These are phyloP conservation scores for Lasioglossum leucozonium DNA, from an alignment of 2,888 invertebrate genomes.

Conservation along the genomic window DNA sequence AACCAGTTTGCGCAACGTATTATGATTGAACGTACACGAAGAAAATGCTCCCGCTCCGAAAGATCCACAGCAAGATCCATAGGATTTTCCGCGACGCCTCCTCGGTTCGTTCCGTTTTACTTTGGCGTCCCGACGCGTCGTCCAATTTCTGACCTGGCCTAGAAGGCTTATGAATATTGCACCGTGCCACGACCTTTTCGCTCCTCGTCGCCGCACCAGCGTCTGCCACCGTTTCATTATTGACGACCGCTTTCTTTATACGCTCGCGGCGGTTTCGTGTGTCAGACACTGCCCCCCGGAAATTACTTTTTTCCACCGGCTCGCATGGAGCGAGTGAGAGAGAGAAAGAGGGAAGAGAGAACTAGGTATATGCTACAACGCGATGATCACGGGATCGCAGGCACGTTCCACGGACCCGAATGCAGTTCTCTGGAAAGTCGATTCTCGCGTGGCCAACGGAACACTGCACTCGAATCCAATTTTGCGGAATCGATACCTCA, in stretches of 20 bases:
- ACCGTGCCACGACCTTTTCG: constrained; percentile 50
- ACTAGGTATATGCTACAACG: not conserved
- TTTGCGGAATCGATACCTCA: not conserved
- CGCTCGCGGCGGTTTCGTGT: constrained; percentile 22
- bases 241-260: constrained; percentile 41
- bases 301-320: constrained; percentile 27
- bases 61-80: not conserved
- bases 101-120: constrained; percentile 30
- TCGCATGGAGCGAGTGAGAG: not conserved
- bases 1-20: not conserved
- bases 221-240: constrained; percentile 53
- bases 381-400: not conserved
- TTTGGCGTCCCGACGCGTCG: constrained; percentile 27
- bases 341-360: not conserved
- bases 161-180: constrained; percentile 55
- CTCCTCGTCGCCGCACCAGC: constrained; percentile 35
- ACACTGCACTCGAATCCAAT: not conserved
- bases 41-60: not conserved
- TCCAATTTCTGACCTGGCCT: constrained; percentile 51
- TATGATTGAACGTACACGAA: not conserved
- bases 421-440: not conserved
- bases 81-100: not conserved
- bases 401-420: not conserved
- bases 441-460: not conserved
- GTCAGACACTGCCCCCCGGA: constrained; percentile 22